Evolutionary conservation across 2,888 invertebrate genomes (phyloP), one percentile per base, ranked within the genome.

Genomic region (Parnassius mnemosyne): DNA sequence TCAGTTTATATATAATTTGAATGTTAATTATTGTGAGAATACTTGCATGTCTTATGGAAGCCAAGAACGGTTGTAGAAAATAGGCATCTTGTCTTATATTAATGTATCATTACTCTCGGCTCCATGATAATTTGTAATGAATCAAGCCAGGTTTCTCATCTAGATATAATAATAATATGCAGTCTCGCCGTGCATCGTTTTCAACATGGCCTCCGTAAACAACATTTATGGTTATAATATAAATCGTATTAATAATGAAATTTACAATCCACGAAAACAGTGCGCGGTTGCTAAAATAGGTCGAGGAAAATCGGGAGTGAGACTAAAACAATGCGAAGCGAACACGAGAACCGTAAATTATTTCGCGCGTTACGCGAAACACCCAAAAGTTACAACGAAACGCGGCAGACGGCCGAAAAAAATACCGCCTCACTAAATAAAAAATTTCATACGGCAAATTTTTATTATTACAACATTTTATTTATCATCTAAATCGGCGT

Each of bases 401-500:
- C 69, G 67, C 20, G 66, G 65, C 67, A 44, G 51, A 46, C 58
- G 63, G 44, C 44, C 49, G 42, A 34, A 57, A 70, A 71, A 71
- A 71, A 68, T 71, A 72, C 69, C 69, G 68, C 66, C 43, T 67
- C 65, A 69, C 71, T 72, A 73, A 71, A 75, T 74, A 72, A 74
- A 71, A 71, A 67, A 53, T 60, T 69, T 75, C 71, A 72, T 73
- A 72, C 73, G 71, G 69, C 72, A 73, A 73, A 69, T 74, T 73
- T 75, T 74, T 75, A 74, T 75, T 74, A 75, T 75, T 89, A 86
- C 88, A 87, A 87, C 88, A 88, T 90, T 90, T 89, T 89, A 89
- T 90, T 87, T 90, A 90, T 88, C 86, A 89, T 89, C 89, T 87
- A 89, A 90, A 90, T 89, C 87, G 88, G 81, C 89, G 86, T 91